A percentile compares a stretch with the other conserved stretches of the same genome.
Evolutionary conservation across 1,140 invertebrate species (phyloP).

Genomic region (Macrobrachium nipponense): DNA sequence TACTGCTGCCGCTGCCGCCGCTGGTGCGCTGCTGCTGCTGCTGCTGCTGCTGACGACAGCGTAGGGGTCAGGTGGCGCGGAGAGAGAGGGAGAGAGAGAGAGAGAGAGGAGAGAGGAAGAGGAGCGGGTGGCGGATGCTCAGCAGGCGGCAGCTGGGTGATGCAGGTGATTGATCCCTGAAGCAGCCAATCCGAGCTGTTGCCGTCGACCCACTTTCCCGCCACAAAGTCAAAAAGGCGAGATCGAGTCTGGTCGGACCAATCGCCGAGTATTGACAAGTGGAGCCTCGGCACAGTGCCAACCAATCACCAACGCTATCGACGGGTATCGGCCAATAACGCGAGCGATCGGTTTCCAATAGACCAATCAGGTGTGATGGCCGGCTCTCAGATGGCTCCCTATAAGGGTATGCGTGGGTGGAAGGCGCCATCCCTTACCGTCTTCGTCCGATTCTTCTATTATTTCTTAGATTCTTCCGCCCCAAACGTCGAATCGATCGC

Average conservation of each 20-base stretch:
- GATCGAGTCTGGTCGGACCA: slow-evolving; percentile 31
- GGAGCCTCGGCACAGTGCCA: slow-evolving; percentile 40
- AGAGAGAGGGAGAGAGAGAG: no score
- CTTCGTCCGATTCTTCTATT: background rate
- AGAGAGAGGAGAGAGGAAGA: no score
- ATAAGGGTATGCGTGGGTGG: slow-evolving; percentile 24
- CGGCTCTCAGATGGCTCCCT: slow-evolving; percentile 32
- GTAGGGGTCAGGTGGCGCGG: no score
- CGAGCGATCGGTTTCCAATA: slow-evolving; percentile 59
- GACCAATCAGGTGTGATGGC: slow-evolving; percentile 55
- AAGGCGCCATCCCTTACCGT: slow-evolving; percentile 16
- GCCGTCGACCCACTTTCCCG: slow-evolving; percentile 53
- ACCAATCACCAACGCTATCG: slow-evolving; percentile 48
- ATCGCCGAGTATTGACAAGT: slow-evolving; percentile 53
- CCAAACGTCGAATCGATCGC: background rate
- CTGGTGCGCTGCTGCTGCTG: background rate
- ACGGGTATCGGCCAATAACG: slow-evolving; percentile 59
- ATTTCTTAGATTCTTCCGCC: background rate
- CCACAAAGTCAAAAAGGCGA: slow-evolving; percentile 49
- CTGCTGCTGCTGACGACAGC: background rate
- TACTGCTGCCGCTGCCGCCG: background rate
- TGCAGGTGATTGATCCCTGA: slow-evolving; percentile 46
- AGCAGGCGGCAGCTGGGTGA: slow-evolving; percentile 26
- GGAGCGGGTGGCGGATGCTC: background rate
- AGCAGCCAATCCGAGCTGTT: slow-evolving; percentile 44